phyloP scores from a whole-genome alignment of 2,888 invertebrate genomes.

The Lepas anatifera region DNA sequence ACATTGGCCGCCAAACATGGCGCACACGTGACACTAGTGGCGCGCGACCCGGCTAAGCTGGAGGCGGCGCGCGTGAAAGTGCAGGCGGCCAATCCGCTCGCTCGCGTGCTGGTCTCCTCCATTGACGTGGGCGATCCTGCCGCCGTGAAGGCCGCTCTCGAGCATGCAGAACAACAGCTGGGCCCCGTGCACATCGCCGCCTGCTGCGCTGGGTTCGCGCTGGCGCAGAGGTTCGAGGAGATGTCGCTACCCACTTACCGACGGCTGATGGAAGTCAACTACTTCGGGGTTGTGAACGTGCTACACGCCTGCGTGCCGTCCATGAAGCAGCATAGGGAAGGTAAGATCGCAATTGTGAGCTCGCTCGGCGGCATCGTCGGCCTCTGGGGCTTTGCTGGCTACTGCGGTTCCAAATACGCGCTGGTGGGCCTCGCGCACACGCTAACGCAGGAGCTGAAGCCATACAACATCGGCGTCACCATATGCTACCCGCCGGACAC shows the following conservation, averaged over 20 bases:
- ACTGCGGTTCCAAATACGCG: slow-evolving; percentile 89
- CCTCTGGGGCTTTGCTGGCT: slow-evolving; percentile 84
- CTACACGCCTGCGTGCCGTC: slow-evolving; percentile 63
- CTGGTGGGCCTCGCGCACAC: slow-evolving; percentile 87
- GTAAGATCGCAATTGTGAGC: slow-evolving; percentile 73
- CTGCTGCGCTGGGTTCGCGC: slow-evolving; percentile 78
- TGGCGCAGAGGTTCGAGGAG: slow-evolving; percentile 69
- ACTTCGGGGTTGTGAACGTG: slow-evolving; percentile 70
- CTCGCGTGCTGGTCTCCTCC: slow-evolving; percentile 47
- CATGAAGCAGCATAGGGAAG: slow-evolving; percentile 62
- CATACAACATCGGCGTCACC: slow-evolving; percentile 70
- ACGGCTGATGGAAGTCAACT: slow-evolving; percentile 71
- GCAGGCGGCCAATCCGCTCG: background rate
- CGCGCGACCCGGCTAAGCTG: slow-evolving; percentile 60
- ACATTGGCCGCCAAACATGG: slow-evolving; percentile 62
- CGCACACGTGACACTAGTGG: slow-evolving; percentile 81
- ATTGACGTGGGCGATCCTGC: slow-evolving; percentile 57
- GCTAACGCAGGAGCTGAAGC: slow-evolving; percentile 76
- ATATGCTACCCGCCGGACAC: slow-evolving; percentile 89
- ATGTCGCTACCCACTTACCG: slow-evolving; percentile 31
- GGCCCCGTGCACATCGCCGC: slow-evolving; percentile 81
- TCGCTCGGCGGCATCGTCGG: slow-evolving; percentile 77
- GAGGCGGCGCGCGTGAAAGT: slow-evolving; percentile 50
- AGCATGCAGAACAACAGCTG: slow-evolving; percentile 48
- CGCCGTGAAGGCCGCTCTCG: slow-evolving; percentile 44